Evolutionary conservation across 2,888 invertebrate species (phyloP), one percentile per base, ranked within the genome.

Genomic region (Heliconius ismenius): DNA sequence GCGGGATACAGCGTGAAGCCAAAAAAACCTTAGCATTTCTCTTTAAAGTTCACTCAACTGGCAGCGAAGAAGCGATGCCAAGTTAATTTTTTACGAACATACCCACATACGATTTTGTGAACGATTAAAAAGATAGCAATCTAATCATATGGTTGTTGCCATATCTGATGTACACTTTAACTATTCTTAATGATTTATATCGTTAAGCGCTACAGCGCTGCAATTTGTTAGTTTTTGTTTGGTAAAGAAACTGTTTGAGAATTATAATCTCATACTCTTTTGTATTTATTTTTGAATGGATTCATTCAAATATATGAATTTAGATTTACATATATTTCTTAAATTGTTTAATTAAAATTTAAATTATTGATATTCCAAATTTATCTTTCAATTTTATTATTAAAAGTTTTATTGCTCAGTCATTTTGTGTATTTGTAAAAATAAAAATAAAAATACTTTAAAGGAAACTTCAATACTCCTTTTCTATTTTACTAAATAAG

Each of bases 121-220:
- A 79, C 80, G 83, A 83, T 83, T 83, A 84, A 73, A 82, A 72
- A 80, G 85, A 86, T 85, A 85, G 73, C 73, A 69, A 86, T 86
- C 84, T 83, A 82, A 85, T 84, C 82, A 82, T 79, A 80, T 81
- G 80, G 80, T 75, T 74, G 81, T 81, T 82, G 84, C 85, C 83
- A 83, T 81, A 83, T 78, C 79, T 76, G 74, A 79, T 78, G 77
- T 77, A 79, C 78, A 79, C 78, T 69, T 77, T 76, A 63, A 43
- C 77, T 69, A 60, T 80, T 78, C 79, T 63, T 74, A 68, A 60
- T 73, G 65, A 78, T 78, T 79, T 77, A 76, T 76, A 69, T 70
- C 78, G 76, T 58, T 69, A 79, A 79, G 80, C 77, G 78, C 76
- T 79, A 36, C 70, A 77, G 73, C 78, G 78, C 77, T 78, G 26